A percentile compares a stretch with the other conserved stretches of the same genome.
Conservation (phyloP, 92 coral and sea anemone genomes). For the Nematostella vectensis region DNA sequence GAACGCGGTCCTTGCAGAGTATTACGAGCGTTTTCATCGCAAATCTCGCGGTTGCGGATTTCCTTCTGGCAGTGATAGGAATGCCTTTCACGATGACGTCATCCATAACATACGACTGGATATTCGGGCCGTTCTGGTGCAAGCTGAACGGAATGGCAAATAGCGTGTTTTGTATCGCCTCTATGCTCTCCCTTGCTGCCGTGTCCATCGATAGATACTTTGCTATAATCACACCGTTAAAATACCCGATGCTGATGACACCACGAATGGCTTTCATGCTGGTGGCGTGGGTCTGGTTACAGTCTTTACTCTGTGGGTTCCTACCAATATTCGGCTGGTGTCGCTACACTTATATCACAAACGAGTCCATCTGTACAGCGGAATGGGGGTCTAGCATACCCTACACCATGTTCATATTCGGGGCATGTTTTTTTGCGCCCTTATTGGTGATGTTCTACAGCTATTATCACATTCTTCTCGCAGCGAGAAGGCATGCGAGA, state of each 20-base stretch:
- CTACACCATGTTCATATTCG: slow-evolving; percentile 73
- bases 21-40: slow-evolving; percentile 73
- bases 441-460: slow-evolving; percentile 63
- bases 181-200: slow-evolving; percentile 74
- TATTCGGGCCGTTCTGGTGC: slow-evolving; percentile 66
- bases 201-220: slow-evolving; percentile 78
- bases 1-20: slow-evolving; percentile 49
- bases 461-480: slow-evolving; percentile 62
- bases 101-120: slow-evolving; percentile 66
- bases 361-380: slow-evolving; percentile 82
- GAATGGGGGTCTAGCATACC: slow-evolving; percentile 66
- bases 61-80: slow-evolving; percentile 62
- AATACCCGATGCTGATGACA: slow-evolving; percentile 64
- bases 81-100: slow-evolving; percentile 80
- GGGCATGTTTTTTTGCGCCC: slow-evolving; percentile 56
- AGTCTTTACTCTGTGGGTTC: slow-evolving; percentile 50
- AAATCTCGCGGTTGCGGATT: slow-evolving; percentile 75
- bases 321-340: slow-evolving; percentile 79
- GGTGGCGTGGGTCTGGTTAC: slow-evolving; percentile 62
- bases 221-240: slow-evolving; percentile 71
- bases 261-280: slow-evolving; percentile 30
- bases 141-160: slow-evolving; percentile 70
- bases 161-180: slow-evolving; percentile 68
- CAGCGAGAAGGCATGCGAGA: slow-evolving; percentile 61
- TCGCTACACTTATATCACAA: slow-evolving; percentile 53